phyloP scores from a whole-genome alignment of 2,888 invertebrate genomes.

The Orgyia antiqua region DNA sequence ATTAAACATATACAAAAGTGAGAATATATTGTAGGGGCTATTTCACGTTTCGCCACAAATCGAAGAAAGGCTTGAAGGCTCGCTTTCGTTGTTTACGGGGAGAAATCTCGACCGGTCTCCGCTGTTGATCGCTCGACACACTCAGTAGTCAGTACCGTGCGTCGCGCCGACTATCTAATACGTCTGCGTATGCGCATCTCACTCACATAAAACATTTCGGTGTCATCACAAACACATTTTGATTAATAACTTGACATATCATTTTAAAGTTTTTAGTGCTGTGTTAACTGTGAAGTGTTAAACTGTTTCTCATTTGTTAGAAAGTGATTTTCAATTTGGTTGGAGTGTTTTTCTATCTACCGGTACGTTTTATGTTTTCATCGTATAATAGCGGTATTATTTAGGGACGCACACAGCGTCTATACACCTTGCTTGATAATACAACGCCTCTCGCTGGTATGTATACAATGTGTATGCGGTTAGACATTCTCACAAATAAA shows the following conservation, averaged over 20 bases:
- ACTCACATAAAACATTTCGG: conserved; percentile 21
- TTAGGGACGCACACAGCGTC: conserved; percentile 41
- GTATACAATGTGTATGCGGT: conserved; percentile 9
- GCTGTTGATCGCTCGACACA: conserved; percentile 23
- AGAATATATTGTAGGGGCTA: conserved; percentile 40
- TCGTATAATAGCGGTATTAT: conserved; percentile 48
- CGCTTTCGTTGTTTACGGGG: conserved; percentile 75
- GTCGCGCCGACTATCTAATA: conserved; percentile 36
- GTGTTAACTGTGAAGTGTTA: conserved; percentile 24
- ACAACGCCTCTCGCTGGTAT: conserved; percentile 14
- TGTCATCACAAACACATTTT: conserved; percentile 18
- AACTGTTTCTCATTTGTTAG: conserved; percentile 29
- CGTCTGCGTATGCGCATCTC: conserved; percentile 22
- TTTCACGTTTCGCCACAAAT: conserved; percentile 56
- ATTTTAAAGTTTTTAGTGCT: conserved; percentile 14
- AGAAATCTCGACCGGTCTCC: conserved; percentile 73
- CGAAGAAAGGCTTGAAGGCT: conserved; percentile 69
- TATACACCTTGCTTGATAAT: conserved; percentile 10
- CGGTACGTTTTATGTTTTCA: conserved; percentile 51
- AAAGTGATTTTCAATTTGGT: conserved; percentile 49
- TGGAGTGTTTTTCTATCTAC: conserved; percentile 47
- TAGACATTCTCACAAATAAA: conserved; percentile 11
- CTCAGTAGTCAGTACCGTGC: conserved; percentile 42
- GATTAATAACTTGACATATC: conserved; percentile 5
- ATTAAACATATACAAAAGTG: neutral